Base-by-base conservation (phyloP, 1,140 invertebrate genomes). In the Plodia interpunctella region DNA sequence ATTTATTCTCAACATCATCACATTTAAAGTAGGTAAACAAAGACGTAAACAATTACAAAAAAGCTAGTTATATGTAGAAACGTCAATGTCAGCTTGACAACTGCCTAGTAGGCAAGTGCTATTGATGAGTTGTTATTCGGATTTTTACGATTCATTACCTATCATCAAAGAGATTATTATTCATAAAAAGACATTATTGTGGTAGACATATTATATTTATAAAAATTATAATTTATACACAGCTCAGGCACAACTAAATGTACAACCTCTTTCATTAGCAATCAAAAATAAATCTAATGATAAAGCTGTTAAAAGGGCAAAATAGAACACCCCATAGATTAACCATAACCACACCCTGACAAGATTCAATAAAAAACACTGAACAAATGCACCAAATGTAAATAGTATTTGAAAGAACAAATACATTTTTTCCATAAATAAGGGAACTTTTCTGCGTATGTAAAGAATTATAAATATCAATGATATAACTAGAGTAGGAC, bases 341-440 rank as follows among this genome's bases (percentile, higher is more conserved):
- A 88, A 64, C 85, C 85, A 87, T 60, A 83, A 63, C 83, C 82
- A 87, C 57, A 85, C 76, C 66, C 72, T 74, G 60, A 74, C 71
- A 44, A 88, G 70, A 72, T 87, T 88, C 62, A 87, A 70, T 55
- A 88, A 58, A 71, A 88, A 86, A 74, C 83, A 85, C 70, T 88
- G 83, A 55, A 88, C 70, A 65, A 88, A 87, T 35, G 86, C 86
- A 35, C 86, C 86, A 76, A 88, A 88, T 5, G 81, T 84, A 66
- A 88, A 88, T 57, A 87, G 69, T 66, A 88, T 88, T 87, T 88
- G 83, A 74, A 87, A 88, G 74, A 85, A 84, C 56, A 88, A 70
- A 65, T 87, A 86, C 83, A 88, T 86, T 75, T 88, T 88, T 67
- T 88, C 86, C 84, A 88, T 87, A 68, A 87, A 88, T 52, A 88